Conservation (phyloP, 2,797 vertebrate species). For the Hafferia zeledoni region DNA sequence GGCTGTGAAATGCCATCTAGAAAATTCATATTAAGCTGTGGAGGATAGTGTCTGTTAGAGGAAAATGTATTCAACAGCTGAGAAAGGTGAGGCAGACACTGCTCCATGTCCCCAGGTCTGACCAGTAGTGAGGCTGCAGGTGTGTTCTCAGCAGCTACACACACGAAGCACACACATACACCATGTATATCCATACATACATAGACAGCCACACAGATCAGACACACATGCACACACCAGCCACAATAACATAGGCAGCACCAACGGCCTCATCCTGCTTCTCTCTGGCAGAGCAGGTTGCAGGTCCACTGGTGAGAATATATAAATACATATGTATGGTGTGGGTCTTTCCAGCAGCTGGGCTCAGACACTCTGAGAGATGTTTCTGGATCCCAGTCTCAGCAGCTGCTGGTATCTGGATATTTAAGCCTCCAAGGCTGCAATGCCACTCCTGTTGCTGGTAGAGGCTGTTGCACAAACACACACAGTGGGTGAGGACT, state of each 20-base stretch:
- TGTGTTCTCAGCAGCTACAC: not conserved
- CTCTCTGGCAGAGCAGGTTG: not conserved
- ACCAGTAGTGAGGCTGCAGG: not conserved
- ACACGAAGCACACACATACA: not conserved
- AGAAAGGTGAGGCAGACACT: not conserved
- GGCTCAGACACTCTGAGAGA: not conserved
- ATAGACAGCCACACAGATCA: not conserved
- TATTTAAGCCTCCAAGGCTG: accelerated
- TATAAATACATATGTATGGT: accelerated
- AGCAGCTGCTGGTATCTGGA: not conserved
- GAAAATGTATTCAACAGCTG: not conserved
- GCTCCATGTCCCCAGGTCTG: not conserved
- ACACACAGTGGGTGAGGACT: not conserved
- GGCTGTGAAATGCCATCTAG: not conserved
- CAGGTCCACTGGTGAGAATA: not conserved
- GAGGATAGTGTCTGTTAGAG: not conserved
- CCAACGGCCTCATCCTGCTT: not conserved
- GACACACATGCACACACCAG: not conserved
- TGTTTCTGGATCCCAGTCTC: not conserved
- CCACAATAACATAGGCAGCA: not conserved
- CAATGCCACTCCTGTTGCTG: not conserved
- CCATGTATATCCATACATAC: not conserved
- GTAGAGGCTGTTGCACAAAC: not conserved
- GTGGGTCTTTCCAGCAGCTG: not conserved
- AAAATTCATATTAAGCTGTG: not conserved